phyloP scores from a whole-genome alignment of 2,888 invertebrate species.

The Chromoteleia sp. region DNA sequence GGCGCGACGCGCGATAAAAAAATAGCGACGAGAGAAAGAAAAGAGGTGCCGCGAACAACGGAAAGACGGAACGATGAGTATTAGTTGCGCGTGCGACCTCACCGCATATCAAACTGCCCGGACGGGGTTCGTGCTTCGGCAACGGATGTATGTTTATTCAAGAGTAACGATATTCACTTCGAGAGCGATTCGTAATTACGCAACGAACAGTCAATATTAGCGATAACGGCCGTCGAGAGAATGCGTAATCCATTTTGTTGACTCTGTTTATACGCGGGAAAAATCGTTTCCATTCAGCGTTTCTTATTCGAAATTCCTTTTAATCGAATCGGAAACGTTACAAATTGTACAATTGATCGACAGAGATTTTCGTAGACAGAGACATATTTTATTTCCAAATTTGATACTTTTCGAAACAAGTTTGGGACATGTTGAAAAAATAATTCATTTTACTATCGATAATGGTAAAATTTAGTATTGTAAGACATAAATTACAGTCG shows the following conservation, averaged over 20 bases:
- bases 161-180: constrained; percentile 48
- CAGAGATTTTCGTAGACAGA: too few species aligned
- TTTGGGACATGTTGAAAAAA: too few species aligned
- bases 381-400: too few species aligned
- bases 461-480: too few species aligned
- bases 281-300: too few species aligned
- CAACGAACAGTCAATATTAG: constrained; percentile 56
- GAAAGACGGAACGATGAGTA: constrained; percentile 13
- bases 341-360: too few species aligned
- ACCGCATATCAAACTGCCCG: constrained; percentile 54
- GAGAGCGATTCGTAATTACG: constrained; percentile 60
- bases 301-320: too few species aligned
- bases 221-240: constrained; percentile 54
- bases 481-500: too few species aligned
- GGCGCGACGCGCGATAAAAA: background rate
- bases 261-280: background rate
- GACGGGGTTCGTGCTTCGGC: constrained; percentile 28
- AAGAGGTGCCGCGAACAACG: background rate
- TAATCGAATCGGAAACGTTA: too few species aligned
- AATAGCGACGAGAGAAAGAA: background rate
- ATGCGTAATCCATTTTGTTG: constrained; percentile 3
- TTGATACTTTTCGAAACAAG: too few species aligned
- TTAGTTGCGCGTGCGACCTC: constrained; percentile 38
- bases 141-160: constrained; percentile 66
- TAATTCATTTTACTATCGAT: too few species aligned